phyloP scores from a whole-genome alignment of 2,888 invertebrate genomes.

The Margaritifera margaritifera region DNA sequence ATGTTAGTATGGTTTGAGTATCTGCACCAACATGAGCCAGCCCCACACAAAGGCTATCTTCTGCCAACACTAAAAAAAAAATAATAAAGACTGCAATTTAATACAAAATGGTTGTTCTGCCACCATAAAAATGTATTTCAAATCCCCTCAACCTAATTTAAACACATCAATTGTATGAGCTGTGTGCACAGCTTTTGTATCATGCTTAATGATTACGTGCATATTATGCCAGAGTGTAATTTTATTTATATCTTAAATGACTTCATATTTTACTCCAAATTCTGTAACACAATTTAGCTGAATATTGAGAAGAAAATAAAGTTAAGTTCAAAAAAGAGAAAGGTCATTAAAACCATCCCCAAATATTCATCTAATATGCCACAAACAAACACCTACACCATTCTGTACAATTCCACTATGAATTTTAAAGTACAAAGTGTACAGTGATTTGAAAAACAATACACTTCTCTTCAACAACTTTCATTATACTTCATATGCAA shows the following conservation, averaged over 20 bases:
- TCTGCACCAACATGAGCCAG: slow-evolving; percentile 92
- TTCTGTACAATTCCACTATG: no score
- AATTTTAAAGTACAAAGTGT: no score
- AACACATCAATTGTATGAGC: neutral
- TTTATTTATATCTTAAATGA: neutral
- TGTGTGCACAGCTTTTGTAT: neutral
- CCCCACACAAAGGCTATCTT: slow-evolving; percentile 84
- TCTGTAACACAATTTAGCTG: no score
- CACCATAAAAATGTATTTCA: neutral
- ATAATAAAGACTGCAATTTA: neutral
- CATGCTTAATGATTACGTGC: neutral
- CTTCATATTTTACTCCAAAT: neutral
- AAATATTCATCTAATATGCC: no score
- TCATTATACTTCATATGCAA: no score
- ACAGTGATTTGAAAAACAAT: no score
- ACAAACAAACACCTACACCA: no score
- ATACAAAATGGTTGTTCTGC: neutral
- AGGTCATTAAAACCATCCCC: no score
- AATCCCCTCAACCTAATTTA: neutral
- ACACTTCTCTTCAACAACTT: no score
- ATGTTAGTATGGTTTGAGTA: slow-evolving; percentile 81
- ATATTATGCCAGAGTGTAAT: slow-evolving; percentile 1
- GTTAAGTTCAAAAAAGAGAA: no score
- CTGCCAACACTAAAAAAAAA: slow-evolving; percentile 67
- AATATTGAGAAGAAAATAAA: no score